Conservation (phyloP, 2,888 invertebrate species). For the Melanargia galathea region DNA sequence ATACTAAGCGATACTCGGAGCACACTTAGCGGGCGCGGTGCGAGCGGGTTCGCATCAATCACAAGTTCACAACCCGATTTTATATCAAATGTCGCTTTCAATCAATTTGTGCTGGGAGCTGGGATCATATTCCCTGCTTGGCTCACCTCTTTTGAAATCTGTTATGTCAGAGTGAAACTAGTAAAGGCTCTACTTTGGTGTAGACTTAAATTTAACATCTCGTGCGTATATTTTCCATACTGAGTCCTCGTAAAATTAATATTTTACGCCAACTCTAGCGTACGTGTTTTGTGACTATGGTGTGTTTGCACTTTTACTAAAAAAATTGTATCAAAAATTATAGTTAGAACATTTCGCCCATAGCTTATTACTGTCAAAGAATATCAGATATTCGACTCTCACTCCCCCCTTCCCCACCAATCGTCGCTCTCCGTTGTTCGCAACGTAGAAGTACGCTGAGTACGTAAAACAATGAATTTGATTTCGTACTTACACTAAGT, state of each 20-base stretch:
- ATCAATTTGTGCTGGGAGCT: conserved; percentile 76
- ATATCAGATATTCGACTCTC: too few species aligned
- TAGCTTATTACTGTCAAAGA: too few species aligned
- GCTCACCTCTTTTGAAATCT: conserved; percentile 10
- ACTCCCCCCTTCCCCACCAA: too few species aligned
- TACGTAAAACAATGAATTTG: too few species aligned
- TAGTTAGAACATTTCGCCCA: too few species aligned
- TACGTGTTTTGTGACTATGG: neutral
- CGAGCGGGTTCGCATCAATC: conserved; percentile 80
- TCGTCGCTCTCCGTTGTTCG: too few species aligned
- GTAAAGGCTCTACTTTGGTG: neutral
- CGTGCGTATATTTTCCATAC: neutral
- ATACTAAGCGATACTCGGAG: conserved; percentile 58
- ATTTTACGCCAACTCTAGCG: neutral
- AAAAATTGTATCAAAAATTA: too few species aligned
- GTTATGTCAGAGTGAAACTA: neutral
- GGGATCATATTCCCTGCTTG: conserved; percentile 67
- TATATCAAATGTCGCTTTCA: conserved; percentile 83
- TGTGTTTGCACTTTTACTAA: too few species aligned
- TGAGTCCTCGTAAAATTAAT: neutral
- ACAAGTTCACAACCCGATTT: conserved; percentile 82
- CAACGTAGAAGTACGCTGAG: too few species aligned
- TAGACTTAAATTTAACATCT: neutral
- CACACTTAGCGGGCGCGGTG: conserved; percentile 77
- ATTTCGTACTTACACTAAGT: too few species aligned